These are phyloP conservation scores for Drosophila chauvacae DNA, from an alignment of 1,140 invertebrate genomes.

Conservation along the genomic window DNA sequence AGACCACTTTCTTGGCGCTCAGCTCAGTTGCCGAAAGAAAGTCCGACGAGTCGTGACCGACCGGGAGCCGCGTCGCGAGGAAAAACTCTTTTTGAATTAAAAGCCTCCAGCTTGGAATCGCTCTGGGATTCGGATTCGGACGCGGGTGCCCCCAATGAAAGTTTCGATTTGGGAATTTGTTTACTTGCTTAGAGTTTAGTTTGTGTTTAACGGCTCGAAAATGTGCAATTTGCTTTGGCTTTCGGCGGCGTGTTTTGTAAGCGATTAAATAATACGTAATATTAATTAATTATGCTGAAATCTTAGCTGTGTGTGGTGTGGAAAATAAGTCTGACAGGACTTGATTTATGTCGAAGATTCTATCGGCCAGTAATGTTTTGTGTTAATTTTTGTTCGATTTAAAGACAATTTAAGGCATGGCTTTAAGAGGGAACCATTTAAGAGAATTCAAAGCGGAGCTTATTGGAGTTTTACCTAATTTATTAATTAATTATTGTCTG, in stretches of 20 bases:
- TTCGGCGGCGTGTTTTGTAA: conserved; percentile 60
- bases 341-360: neutral
- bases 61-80: conserved; percentile 23
- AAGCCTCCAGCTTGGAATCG: conserved; percentile 8
- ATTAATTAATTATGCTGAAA: conserved; percentile 29
- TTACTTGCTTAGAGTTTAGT: conserved; percentile 38
- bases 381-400: neutral
- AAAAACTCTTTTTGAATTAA: conserved; percentile 20
- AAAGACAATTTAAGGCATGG: neutral
- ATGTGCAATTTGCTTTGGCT: conserved; percentile 66
- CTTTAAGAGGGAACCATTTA: neutral
- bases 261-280: conserved; percentile 61
- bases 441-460: neutral
- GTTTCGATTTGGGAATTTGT: conserved; percentile 47
- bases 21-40: conserved; percentile 84
- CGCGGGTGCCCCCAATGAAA: conserved; percentile 56
- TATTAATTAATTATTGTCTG: too few species aligned
- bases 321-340: neutral
- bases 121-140: conserved; percentile 14
- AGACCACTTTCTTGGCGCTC: conserved; percentile 80
- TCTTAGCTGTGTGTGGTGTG: neutral
- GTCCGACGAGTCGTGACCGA: conserved; percentile 75
- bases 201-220: conserved; percentile 31
- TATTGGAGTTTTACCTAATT: neutral
- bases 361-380: neutral